Evolutionary conservation across 2,888 invertebrate species (phyloP), one percentile per base, ranked within the genome.

Genomic region (Drepana falcataria): DNA sequence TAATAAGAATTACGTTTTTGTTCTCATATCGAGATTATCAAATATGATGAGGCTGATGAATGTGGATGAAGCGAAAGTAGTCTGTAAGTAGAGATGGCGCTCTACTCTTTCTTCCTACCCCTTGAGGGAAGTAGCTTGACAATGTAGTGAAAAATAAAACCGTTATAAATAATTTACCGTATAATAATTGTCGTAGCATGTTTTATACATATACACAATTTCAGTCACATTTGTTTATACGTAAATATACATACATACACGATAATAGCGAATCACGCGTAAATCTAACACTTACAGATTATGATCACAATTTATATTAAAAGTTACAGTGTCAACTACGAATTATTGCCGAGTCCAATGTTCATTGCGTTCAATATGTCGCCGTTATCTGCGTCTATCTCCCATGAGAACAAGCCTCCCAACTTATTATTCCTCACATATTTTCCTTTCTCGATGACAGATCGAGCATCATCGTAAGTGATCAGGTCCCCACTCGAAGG

Each of bases 291-390:
- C 66, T 67, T 68, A 73, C 41, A 21, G 4, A 63, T 60, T 65
- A 68, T 57, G 35, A 71, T 71, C 73, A 71, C 71, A 73, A 54
- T 65, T 62, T 56, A 9, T 51, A 64, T 55, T 55, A 57, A 40
- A 37, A 49, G 40, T 51, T 40, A 51, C 2, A 7, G 2, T 49
- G 21, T 51, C 41, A 51, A 57, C 77, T 73, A 80, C 66, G 77
- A 66, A 71, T 71, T 83, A 59, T 91, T 91, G 0, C 91, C 91
- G 2, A 91, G 74, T 9, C 88, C 91, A 76, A 86, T 81, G 59
- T 91, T 91, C 91, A 91, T 91, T 3, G 88, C 88, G 60, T 91
- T 91, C 52, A 89, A 60, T 53, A 91, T 79, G 44, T 91, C 91
- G 35, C 91, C 91, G 63, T 90, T 91, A 59, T 91, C 91, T 0